Base-by-base conservation (phyloP, 2,888 invertebrate species). In the Amphipyra berbera region DNA sequence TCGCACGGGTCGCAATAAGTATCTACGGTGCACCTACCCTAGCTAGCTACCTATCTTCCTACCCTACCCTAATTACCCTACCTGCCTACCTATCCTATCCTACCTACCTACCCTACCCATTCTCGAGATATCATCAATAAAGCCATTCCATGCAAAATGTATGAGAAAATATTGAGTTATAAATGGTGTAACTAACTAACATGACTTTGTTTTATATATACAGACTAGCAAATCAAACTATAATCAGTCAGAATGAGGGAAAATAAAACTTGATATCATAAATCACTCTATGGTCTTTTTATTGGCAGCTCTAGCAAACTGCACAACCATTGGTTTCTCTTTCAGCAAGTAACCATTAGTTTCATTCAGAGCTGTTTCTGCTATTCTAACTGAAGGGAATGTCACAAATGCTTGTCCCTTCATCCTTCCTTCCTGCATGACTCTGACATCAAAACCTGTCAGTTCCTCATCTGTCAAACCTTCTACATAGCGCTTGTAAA, bases 401-500 rank as follows among this genome's bases (percentile, higher is more conserved):
- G 98, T 98, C 0, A 99, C 96, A 95, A 99, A 99, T 0, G 98
- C 98, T 91, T 99, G 99, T 0, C 99, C 99, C 90, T 98, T 99
- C 99, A 99, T 99, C 83, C 98, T 96, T 0, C 99, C 99, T 89
- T 98, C 98, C 85, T 98, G 97, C 98, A 99, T 98, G 12, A 98
- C 95, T 78, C 97, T 95, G 5, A 99, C 96, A 88, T 96, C 96
- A 89, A 96, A 96, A 46, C 94, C 93, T 65, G 92, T 92, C 9
- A 91, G 87, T 52, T 95, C 92, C 48, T 93, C 90, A 61, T 90
- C 90, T 21, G 89, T 81, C 55, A 91, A 80, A 44, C 88, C 83
- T 64, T 92, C 84, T 3, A 94, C 85, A 83, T 97, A 98, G 54
- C 97, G 95, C 63, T 96, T 96, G 86, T 97, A 99, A 71, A 99